A percentile compares a stretch with the other conserved stretches of the same genome.
These are phyloP conservation scores for Drosophila parvula DNA, from an alignment of 1,140 invertebrate genomes.

Conservation along the genomic window DNA sequence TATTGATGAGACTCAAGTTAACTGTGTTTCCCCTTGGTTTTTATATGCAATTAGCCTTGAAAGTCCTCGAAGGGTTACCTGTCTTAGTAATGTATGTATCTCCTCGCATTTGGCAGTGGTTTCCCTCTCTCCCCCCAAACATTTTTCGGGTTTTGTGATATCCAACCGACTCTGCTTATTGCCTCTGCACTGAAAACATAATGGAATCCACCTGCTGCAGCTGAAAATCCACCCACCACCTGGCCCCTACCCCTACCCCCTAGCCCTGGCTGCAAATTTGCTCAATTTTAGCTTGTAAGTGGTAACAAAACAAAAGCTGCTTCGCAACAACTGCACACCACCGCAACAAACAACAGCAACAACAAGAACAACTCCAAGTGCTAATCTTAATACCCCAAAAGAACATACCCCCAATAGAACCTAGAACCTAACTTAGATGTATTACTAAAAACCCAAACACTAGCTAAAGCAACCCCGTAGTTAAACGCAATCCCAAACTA, in stretches of 20 bases:
- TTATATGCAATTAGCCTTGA: neutral
- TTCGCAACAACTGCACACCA: slow-evolving; percentile 62
- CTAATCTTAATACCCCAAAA: slow-evolving; percentile 18
- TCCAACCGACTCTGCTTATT: slow-evolving; percentile 26
- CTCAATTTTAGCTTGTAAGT: slow-evolving; percentile 45
- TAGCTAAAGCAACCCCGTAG: slow-evolving; percentile 28
- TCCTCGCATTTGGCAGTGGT: slow-evolving; percentile 20
- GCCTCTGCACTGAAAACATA: slow-evolving; percentile 38
- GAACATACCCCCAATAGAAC: neutral
- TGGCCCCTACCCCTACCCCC: slow-evolving; percentile 1
- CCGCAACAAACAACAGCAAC: slow-evolving; percentile 44
- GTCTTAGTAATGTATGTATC: neutral
- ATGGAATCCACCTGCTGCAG: slow-evolving; percentile 32
- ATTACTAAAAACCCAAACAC: slow-evolving; percentile 37
- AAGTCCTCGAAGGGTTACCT: neutral
- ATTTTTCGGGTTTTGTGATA: slow-evolving; percentile 9
- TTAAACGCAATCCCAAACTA: slow-evolving; percentile 31
- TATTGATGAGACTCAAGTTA: neutral
- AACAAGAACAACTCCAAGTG: slow-evolving; percentile 32
- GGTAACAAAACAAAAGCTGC: slow-evolving; percentile 55
- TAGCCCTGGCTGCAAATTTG: slow-evolving; percentile 29
- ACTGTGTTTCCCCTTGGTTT: slow-evolving; percentile 8
- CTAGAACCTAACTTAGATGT: slow-evolving; percentile 39
- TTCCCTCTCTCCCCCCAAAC: neutral
- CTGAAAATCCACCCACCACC: slow-evolving; percentile 4